Conservation (phyloP, 2,113 vertebrate species). For the Colius striatus region DNA sequence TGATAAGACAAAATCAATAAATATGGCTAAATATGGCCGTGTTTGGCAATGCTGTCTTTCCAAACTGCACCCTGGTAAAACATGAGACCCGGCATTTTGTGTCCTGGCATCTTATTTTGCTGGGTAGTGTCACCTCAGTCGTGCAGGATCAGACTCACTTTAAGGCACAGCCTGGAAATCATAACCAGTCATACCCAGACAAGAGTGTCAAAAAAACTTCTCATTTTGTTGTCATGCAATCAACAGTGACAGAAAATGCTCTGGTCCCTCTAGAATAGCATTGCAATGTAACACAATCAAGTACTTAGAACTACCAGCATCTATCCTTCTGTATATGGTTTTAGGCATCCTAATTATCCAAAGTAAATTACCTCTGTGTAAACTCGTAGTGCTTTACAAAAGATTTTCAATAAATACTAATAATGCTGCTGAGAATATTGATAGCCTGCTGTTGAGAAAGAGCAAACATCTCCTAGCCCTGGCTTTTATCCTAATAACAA, state of each 20-base stretch:
- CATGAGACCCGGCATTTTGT: background rate
- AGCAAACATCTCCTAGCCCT: background rate
- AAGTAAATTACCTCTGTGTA: constrained; percentile 47
- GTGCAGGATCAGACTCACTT: background rate
- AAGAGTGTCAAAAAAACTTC: background rate
- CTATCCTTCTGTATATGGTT: background rate
- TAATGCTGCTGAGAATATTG: constrained; percentile 54
- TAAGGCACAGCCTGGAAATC: background rate
- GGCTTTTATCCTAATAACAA: background rate
- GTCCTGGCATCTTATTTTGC: background rate
- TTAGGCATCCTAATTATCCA: constrained; percentile 32
- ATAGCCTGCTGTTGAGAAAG: background rate
- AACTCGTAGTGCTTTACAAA: constrained; percentile 10
- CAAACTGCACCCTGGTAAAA: background rate
- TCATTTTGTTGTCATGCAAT: background rate
- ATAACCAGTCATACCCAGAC: background rate
- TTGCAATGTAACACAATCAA: background rate
- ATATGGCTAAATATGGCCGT: background rate
- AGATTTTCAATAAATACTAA: constrained; percentile 51
- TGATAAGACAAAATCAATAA: background rate
- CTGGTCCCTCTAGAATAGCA: background rate
- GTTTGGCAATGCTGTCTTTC: background rate
- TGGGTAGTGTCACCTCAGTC: background rate
- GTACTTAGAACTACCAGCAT: background rate
- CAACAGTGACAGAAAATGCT: background rate